Evolutionary conservation across 1,140 invertebrate genomes (phyloP).

Genomic region (Drosophila leontia): DNA sequence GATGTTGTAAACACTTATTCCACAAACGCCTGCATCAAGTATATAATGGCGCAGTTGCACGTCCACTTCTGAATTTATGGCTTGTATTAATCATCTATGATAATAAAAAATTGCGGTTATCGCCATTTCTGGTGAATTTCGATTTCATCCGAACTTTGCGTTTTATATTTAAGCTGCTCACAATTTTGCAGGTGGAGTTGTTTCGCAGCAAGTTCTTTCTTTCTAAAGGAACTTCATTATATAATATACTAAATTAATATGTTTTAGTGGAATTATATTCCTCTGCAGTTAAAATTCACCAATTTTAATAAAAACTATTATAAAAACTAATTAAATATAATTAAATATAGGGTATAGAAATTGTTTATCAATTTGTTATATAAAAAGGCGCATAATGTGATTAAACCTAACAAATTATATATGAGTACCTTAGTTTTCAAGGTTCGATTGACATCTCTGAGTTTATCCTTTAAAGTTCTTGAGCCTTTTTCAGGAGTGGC

Average conservation of each 20-base stretch:
- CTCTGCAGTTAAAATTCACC: not conserved
- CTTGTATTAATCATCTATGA: not conserved
- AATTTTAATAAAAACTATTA: no score
- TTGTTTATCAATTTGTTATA: no score
- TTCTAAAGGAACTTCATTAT: not conserved
- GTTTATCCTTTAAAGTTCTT: conserved; percentile 22
- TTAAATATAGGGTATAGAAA: no score
- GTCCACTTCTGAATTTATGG: not conserved
- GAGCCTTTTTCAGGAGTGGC: not conserved
- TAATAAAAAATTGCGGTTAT: not conserved
- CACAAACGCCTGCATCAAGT: not conserved
- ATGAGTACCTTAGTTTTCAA: not conserved
- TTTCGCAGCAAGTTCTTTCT: not conserved
- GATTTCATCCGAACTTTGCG: not conserved
- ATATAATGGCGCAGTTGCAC: not conserved
- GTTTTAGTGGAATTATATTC: not conserved
- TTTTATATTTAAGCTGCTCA: not conserved
- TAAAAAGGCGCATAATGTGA: not conserved
- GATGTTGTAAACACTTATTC: not conserved
- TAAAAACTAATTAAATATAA: no score
- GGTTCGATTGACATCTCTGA: conserved; percentile 10
- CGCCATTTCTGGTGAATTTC: not conserved
- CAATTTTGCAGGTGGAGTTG: not conserved
- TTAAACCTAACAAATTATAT: not conserved
- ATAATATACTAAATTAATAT: not conserved